Conservation (phyloP, 2,888 invertebrate genomes). For the Thymelicus sylvestris region DNA sequence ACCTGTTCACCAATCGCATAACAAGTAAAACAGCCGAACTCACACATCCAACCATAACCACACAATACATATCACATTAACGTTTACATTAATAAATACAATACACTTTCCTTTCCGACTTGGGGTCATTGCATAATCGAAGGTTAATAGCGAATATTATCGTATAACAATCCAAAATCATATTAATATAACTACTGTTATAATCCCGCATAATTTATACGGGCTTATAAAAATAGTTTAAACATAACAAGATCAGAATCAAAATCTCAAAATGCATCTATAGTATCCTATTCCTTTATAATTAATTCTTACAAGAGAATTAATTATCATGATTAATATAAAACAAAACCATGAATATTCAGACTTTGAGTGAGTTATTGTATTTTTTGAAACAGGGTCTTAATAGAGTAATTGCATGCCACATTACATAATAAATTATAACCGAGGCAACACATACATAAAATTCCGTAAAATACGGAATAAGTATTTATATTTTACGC, state of each 20-base stretch:
- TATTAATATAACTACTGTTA: constrained; percentile 45
- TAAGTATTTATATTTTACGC: background rate
- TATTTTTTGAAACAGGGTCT: background rate
- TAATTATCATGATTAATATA: background rate
- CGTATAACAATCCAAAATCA: constrained; percentile 47
- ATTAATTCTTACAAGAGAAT: background rate
- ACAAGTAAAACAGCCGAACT: constrained; percentile 40
- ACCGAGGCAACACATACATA: background rate
- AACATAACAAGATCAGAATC: constrained; percentile 20
- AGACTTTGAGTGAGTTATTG: constrained; percentile 10
- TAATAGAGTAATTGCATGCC: background rate
- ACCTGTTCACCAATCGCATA: constrained; percentile 9
- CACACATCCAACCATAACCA: constrained; percentile 65
- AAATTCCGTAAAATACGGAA: background rate
- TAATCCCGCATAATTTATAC: constrained; percentile 6
- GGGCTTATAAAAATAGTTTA: constrained; percentile 20
- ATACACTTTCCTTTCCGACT: constrained; percentile 53
- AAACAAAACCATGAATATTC: constrained; percentile 8
- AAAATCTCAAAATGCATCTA: constrained; percentile 33
- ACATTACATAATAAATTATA: background rate
- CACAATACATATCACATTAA: constrained; percentile 72
- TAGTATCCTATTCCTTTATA: too few relatives aligned
- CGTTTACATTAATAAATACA: constrained; percentile 67
- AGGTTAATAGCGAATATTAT: constrained; percentile 53
- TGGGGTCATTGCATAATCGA: constrained; percentile 59